These are phyloP conservation scores for Hyposoter didymator DNA, from an alignment of 2,888 invertebrate species.

Conservation along the genomic window DNA sequence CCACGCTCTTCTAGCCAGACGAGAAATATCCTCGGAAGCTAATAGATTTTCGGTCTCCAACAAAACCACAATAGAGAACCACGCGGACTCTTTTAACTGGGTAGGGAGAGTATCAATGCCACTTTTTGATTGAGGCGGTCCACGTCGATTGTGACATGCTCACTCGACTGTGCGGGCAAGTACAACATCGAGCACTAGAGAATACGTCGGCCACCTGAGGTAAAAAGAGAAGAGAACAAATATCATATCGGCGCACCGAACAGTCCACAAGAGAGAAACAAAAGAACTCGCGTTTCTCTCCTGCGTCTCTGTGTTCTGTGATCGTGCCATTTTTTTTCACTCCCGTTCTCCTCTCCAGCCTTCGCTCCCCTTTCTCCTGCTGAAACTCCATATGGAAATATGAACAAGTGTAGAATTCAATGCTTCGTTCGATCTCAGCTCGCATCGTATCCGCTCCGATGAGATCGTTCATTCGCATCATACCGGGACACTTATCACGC, in stretches of 20 bases:
- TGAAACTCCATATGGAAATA: constrained; percentile 51
- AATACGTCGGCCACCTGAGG: constrained; percentile 73
- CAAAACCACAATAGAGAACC: constrained; percentile 69
- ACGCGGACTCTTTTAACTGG: constrained; percentile 66
- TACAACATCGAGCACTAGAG: constrained; percentile 75
- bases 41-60: constrained; percentile 81
- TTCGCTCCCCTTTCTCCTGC: not conserved
- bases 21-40: constrained; percentile 73
- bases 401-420: constrained; percentile 54
- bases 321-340: constrained; percentile 63
- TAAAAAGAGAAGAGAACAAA: constrained; percentile 65
- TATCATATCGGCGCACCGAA: constrained; percentile 57
- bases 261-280: constrained; percentile 55
- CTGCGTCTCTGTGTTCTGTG: constrained; percentile 29
- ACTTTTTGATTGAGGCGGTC: constrained; percentile 82
- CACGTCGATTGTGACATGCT: constrained; percentile 83
- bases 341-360: not conserved
- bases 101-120: constrained; percentile 81
- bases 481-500: not conserved
- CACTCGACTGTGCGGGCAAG: constrained; percentile 80
- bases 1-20: constrained; percentile 60
- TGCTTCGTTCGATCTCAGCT: constrained; percentile 34
- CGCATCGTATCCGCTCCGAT: constrained; percentile 12
- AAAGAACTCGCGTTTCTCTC: constrained; percentile 55
- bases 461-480: not conserved